Percentiles rank a stretch among this genome's conserved stretches.
Conservation (phyloP, 2,888 invertebrate genomes). For the Electrophaes corylata region DNA sequence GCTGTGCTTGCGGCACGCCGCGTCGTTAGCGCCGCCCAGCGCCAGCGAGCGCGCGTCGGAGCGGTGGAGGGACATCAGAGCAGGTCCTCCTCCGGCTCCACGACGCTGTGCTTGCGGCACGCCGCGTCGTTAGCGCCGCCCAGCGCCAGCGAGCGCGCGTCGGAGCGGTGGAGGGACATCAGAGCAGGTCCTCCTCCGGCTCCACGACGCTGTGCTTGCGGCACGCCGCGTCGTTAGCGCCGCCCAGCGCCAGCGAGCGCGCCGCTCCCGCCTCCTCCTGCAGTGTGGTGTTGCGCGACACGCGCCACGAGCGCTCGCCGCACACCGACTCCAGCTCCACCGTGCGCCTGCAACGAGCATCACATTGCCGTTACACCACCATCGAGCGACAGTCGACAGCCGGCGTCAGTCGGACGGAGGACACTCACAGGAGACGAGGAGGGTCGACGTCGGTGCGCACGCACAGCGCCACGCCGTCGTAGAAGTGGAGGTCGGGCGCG, state of each 20-base stretch:
- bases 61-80: background rate
- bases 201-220: conserved; percentile 46
- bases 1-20: too few species aligned
- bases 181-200: conserved; percentile 27
- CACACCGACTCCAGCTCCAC: conserved; percentile 44
- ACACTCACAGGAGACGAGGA: conserved; percentile 27
- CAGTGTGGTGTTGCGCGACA: conserved; percentile 25
- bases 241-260: conserved; percentile 57
- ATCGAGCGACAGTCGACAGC: too few species aligned
- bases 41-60: too few species aligned
- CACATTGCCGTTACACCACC: conserved; percentile 10
- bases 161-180: background rate
- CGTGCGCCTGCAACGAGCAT: conserved; percentile 39
- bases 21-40: too few species aligned
- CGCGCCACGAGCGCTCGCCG: conserved; percentile 20
- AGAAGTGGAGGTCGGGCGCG: conserved; percentile 66
- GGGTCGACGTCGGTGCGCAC: conserved; percentile 53
- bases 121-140: conserved; percentile 56
- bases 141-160: too few species aligned
- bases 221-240: conserved; percentile 59
- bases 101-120: conserved; percentile 54
- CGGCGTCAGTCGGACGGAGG: conserved; percentile 23
- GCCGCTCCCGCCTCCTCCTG: conserved; percentile 30
- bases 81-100: conserved; percentile 27
- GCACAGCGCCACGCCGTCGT: conserved; percentile 62